phyloP scores from a whole-genome alignment of 2,797 vertebrate genomes.

The Urosaurus nigricauda region DNA sequence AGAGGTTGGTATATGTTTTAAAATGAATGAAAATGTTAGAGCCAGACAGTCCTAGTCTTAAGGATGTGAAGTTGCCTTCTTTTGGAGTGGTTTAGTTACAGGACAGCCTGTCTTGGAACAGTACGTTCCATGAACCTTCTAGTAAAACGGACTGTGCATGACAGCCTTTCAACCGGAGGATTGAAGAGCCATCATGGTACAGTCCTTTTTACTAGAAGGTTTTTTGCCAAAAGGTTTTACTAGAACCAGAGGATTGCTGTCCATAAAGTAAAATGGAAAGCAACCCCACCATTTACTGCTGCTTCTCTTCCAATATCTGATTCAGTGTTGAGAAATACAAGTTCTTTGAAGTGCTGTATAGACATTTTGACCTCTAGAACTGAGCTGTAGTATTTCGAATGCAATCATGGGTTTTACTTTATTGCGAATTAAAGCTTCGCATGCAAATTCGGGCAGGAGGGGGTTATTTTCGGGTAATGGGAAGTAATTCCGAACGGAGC shows the following conservation, averaged over 20 bases:
- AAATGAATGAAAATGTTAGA: not conserved
- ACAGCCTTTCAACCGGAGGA: too few relatives aligned
- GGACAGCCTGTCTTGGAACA: not conserved
- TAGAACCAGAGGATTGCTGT: too few relatives aligned
- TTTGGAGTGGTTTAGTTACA: not conserved
- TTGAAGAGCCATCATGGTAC: too few relatives aligned
- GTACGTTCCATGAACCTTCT: not conserved
- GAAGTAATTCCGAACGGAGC: too few relatives aligned
- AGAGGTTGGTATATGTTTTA: not conserved
- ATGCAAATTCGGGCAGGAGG: too few relatives aligned
- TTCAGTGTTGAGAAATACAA: not conserved
- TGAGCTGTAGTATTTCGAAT: not conserved
- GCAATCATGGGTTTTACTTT: too few relatives aligned
- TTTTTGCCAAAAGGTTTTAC: too few relatives aligned
- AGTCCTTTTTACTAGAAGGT: too few relatives aligned
- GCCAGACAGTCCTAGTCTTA: not conserved
- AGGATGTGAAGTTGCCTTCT: not conserved
- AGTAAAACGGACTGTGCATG: not conserved
- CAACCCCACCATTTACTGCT: not conserved
- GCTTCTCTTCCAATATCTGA: not conserved
- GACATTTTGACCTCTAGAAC: not conserved
- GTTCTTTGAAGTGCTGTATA: not conserved
- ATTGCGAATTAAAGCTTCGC: too few relatives aligned
- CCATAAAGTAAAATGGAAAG: not conserved
- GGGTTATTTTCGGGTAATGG: too few relatives aligned